Conservation (phyloP, 2,113 vertebrate species). For the Nycticorax nycticorax region DNA sequence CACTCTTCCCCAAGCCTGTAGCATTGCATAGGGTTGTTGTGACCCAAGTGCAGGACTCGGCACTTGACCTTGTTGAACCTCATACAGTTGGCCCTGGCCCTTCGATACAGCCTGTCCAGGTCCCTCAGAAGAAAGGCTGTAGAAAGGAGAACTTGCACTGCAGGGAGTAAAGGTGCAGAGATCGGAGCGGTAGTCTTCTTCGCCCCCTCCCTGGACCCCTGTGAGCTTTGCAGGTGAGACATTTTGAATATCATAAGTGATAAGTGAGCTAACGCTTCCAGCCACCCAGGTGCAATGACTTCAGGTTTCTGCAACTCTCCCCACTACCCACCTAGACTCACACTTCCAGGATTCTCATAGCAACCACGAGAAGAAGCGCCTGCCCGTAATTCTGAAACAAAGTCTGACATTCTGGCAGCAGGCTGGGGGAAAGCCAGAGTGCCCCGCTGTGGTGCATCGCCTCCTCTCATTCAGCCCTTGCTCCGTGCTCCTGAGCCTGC, state of each 20-base stretch:
- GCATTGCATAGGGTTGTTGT: too few species aligned
- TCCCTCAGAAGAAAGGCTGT: background rate
- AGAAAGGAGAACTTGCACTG: background rate
- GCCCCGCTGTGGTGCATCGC: accelerated
- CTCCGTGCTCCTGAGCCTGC: background rate
- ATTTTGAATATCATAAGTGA: background rate
- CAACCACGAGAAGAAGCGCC: accelerated
- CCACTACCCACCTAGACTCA: background rate
- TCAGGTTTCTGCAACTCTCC: background rate
- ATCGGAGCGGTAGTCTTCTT: background rate
- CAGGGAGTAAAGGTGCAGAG: background rate
- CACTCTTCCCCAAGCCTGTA: too few species aligned
- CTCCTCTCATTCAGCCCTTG: background rate
- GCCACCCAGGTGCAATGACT: background rate
- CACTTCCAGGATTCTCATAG: background rate
- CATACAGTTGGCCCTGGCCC: too few species aligned
- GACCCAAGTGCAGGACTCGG: too few species aligned
- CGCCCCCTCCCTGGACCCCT: background rate
- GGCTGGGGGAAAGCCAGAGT: background rate
- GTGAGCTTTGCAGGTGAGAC: background rate
- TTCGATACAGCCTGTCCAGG: too few species aligned
- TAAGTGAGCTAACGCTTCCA: background rate
- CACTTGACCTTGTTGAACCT: too few species aligned
- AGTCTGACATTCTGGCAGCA: background rate
- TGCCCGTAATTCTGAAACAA: background rate